phyloP scores from a whole-genome alignment of 2,113 vertebrate genomes.

The Clarias macrocephalus region DNA sequence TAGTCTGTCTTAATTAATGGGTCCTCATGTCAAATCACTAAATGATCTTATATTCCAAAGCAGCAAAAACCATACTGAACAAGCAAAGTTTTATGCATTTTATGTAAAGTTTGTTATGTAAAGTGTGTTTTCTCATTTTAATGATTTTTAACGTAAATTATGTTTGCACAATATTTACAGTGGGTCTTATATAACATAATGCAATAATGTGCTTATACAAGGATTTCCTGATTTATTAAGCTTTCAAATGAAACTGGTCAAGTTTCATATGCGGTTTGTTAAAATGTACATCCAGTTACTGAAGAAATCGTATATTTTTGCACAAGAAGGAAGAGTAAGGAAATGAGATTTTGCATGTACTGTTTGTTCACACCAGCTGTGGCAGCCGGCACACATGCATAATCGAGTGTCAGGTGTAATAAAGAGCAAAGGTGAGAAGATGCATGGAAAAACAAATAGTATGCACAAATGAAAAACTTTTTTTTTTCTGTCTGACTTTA shows the following conservation, averaged over 20 bases:
- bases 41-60: conserved; percentile 1
- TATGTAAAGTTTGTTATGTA: not conserved
- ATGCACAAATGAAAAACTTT: not conserved
- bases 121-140: not conserved
- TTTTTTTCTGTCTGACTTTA: not conserved
- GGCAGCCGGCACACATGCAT: not conserved
- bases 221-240: too few species aligned
- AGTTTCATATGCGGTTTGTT: not conserved
- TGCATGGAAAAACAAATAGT: not conserved
- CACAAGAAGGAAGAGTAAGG: not conserved
- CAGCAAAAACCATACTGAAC: not conserved
- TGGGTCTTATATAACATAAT: not conserved
- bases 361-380: not conserved
- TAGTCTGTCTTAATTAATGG: conserved; percentile 34
- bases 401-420: conserved; percentile 10
- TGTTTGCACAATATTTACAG: not conserved
- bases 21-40: not conserved
- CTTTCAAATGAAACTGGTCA: not conserved
- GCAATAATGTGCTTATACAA: not conserved
- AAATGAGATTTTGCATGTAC: not conserved
- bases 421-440: not conserved
- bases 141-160: too few species aligned
- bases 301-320: not conserved
- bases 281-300: not conserved
- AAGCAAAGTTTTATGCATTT: too few species aligned